phyloP scores from a whole-genome alignment of 2,113 vertebrate genomes.

The Cariama cristata region DNA sequence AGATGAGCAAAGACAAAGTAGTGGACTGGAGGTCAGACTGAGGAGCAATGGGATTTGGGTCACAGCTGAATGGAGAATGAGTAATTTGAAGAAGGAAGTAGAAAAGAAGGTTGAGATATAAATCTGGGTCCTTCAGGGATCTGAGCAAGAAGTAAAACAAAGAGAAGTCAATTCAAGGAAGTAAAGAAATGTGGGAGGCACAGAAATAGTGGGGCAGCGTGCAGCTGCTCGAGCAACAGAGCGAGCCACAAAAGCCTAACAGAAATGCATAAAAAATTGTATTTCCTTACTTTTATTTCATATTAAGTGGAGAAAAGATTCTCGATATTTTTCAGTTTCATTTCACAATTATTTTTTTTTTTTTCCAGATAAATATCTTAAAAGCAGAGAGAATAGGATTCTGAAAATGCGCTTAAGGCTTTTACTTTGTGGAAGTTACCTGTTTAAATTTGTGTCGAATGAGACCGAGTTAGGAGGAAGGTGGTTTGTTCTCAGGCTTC shows the following conservation, averaged over 20 bases:
- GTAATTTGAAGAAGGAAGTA: background rate
- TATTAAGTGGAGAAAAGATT: background rate
- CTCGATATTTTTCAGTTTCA: background rate
- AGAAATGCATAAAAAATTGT: background rate
- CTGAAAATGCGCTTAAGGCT: background rate
- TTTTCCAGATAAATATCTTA: background rate
- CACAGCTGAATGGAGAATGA: background rate
- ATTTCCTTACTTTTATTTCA: background rate
- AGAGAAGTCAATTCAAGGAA: conserved; percentile 22
- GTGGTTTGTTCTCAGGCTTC: background rate
- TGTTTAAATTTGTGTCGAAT: too few species aligned
- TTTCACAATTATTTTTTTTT: background rate
- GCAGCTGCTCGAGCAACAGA: background rate
- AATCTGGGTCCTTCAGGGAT: conserved; percentile 3
- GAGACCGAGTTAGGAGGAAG: background rate
- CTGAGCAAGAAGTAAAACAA: conserved; percentile 1
- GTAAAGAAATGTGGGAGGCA: background rate
- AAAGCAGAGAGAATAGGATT: background rate
- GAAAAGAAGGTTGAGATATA: background rate
- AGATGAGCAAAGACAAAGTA: background rate
- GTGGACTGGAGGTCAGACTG: background rate
- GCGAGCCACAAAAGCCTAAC: background rate
- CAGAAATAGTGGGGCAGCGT: background rate
- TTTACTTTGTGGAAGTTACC: background rate
- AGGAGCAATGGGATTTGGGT: background rate